Evolutionary conservation across 2,888 invertebrate genomes (phyloP), one percentile per base, ranked within the genome.

Genomic region (Acanthopleura granulata): DNA sequence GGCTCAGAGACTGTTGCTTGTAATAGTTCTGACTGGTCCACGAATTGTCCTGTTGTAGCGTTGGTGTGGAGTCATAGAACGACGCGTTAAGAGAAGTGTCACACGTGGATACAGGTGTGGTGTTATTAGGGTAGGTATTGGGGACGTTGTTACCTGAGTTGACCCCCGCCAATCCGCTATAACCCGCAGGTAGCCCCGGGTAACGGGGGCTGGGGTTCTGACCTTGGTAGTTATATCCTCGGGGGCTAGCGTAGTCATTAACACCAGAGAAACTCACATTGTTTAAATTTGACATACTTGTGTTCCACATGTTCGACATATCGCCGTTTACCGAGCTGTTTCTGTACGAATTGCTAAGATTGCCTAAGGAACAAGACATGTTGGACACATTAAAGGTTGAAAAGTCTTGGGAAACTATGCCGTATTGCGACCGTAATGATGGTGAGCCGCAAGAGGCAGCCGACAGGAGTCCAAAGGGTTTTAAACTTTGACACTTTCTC

Each of bases 401-500:
- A 14, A 66, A 66, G 29, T 66, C 66, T 27, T 66, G 66, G 16
- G 66, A 66, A 16, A 66, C 29, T 27, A 66, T 3, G 3, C 66
- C 66, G 66, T 66, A 66, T 14, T 66, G 66, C 6, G 66, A 66
- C 29, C 66, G 22, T 22, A 66, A 27, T 22, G 22, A 16, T 6
- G 66, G 66, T 12, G 66, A 66, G 1, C 27, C 66, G 25, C 66
- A 66, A 1, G 66, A 66, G 16, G 66, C 66, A 16, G 66, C 66
- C 27, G 66, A 66, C 29, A 66, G 29, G 66, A 66, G 66, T 1
- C 66, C 66, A 27, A 66, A 66, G 6, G 66, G 66, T 66, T 95
- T 94, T 90, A 94, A 90, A 18, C 95, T 94, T 90, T 97, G 96
- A 85, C 96, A 96, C 91, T 97, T 97, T 83, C 97, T 93, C 40